Evolutionary conservation across 1,140 invertebrate genomes (phyloP).

Genomic region (Nasonia longicornis): DNA sequence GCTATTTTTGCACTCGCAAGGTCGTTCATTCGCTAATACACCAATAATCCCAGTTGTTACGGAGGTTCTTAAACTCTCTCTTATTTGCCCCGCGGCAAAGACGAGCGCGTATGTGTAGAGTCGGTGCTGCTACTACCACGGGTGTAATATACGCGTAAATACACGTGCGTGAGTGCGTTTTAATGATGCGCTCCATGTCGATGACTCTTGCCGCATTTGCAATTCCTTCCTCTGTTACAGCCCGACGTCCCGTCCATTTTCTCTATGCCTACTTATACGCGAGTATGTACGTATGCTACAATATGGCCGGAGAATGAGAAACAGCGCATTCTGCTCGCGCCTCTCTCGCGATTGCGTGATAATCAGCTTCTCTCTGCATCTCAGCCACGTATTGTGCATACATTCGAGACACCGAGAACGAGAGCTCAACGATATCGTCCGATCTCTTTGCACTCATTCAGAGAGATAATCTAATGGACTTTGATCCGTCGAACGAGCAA

Average conservation of each 20-base stretch:
- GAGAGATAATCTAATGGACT: too few species aligned
- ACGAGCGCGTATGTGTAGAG: too few species aligned
- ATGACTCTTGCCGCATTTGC: not conserved
- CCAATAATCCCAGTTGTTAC: not conserved
- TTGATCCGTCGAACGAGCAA: too few species aligned
- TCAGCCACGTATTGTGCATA: too few species aligned
- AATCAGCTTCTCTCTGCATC: too few species aligned
- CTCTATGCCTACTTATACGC: not conserved
- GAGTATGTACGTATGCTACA: too few species aligned
- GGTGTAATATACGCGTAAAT: not conserved
- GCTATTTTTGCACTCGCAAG: not conserved
- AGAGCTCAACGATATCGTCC: too few species aligned
- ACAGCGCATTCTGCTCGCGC: too few species aligned
- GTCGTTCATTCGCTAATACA: not conserved
- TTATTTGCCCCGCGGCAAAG: not conserved
- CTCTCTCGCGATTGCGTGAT: too few species aligned
- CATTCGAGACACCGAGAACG: too few species aligned
- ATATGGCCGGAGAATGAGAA: too few species aligned
- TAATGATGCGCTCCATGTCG: not conserved
- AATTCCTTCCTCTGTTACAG: not conserved
- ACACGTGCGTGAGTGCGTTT: not conserved
- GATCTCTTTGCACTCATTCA: too few species aligned
- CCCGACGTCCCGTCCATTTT: not conserved
- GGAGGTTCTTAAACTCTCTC: not conserved
- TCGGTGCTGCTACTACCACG: not conserved